phyloP scores from a whole-genome alignment of 2,888 invertebrate species.

The Amiota minor region DNA sequence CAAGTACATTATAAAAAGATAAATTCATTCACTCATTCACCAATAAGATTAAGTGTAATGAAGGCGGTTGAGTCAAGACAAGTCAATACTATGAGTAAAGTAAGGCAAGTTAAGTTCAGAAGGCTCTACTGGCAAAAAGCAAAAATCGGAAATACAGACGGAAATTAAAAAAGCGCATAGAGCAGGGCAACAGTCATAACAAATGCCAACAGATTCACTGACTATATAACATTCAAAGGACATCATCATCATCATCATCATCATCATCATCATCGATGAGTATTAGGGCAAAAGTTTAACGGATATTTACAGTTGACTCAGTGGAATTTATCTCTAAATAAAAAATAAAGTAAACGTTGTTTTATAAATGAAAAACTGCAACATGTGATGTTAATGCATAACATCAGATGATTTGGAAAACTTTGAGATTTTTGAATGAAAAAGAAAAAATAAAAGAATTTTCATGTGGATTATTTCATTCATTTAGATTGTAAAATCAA shows the following conservation, averaged over 20 bases:
- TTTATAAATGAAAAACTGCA: not conserved
- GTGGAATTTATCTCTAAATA: not conserved
- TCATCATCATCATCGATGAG: too few species aligned
- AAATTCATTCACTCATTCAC: too few species aligned
- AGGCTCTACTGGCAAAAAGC: constrained; percentile 17
- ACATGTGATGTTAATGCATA: not conserved
- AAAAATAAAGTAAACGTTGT: not conserved
- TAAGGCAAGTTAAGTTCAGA: not conserved
- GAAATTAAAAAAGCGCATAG: constrained; percentile 63
- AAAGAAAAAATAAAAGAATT: too few species aligned
- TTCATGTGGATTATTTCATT: too few species aligned
- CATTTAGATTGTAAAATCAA: too few species aligned
- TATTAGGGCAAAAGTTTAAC: not conserved
- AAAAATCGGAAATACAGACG: constrained; percentile 69
- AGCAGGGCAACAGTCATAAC: not conserved
- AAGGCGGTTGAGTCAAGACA: too few species aligned
- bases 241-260: not conserved
- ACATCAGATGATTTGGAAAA: too few species aligned
- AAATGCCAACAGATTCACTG: not conserved
- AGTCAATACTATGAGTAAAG: too few species aligned
- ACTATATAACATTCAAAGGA: not conserved
- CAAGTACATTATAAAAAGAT: too few species aligned
- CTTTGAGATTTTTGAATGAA: too few species aligned
- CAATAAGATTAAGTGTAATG: too few species aligned
- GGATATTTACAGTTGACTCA: constrained; percentile 20